Conservation (phyloP, 2,888 invertebrate genomes). For the Trachelus tabidus region DNA sequence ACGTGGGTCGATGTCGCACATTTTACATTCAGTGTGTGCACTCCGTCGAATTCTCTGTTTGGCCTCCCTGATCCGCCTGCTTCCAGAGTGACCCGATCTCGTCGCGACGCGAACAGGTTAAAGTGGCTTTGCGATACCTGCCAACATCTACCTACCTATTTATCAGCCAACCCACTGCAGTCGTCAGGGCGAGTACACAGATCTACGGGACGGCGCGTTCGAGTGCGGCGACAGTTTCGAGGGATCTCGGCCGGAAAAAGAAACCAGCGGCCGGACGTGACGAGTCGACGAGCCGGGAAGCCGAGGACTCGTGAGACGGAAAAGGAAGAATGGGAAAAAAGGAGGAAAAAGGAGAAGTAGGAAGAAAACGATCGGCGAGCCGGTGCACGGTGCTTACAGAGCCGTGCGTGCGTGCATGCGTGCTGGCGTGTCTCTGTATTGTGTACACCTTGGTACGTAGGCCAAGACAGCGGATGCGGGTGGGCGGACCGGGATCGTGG, state of each 20-base stretch:
- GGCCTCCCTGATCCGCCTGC: not conserved
- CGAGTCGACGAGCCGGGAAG: conserved; percentile 6
- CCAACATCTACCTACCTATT: conserved; percentile 6
- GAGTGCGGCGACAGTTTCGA: not conserved
- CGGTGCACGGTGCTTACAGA: not conserved
- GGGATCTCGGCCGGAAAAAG: conserved; percentile 1
- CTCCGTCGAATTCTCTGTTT: not conserved
- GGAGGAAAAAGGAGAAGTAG: conserved; percentile 4
- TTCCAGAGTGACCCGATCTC: conserved; percentile 1
- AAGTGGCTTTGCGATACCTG: not conserved
- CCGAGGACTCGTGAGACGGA: conserved; percentile 1
- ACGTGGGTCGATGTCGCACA: not conserved
- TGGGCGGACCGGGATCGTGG: conserved; percentile 55
- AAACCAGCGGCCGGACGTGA: not conserved
- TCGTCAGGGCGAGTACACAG: not conserved
- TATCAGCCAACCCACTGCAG: not conserved
- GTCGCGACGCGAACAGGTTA: conserved; percentile 10
- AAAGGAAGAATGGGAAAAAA: conserved; percentile 7
- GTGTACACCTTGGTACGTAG: conserved; percentile 38
- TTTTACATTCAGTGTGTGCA: not conserved
- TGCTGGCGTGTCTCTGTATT: not conserved
- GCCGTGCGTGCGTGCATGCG: not conserved
- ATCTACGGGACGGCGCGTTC: not conserved
- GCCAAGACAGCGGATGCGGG: conserved; percentile 52
- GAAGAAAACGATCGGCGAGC: conserved; percentile 8